A percentile compares a stretch with the other conserved stretches of the same genome.
These are phyloP conservation scores for Eupithecia dodoneata DNA, from an alignment of 2,888 invertebrate species.

Conservation along the genomic window DNA sequence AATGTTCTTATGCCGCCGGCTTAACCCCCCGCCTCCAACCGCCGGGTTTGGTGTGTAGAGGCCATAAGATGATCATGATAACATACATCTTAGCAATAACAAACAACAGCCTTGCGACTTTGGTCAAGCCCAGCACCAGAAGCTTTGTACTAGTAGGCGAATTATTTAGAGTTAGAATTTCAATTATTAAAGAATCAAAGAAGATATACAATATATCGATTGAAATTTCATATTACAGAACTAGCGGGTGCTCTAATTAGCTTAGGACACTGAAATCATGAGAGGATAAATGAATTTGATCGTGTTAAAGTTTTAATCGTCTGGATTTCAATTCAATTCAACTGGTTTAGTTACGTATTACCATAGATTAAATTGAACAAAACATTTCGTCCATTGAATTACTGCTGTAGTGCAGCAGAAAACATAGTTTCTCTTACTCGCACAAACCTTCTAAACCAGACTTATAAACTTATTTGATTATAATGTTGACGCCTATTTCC, in stretches of 20 bases:
- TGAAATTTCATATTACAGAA: neutral
- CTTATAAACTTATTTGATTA: neutral
- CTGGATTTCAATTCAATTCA: neutral
- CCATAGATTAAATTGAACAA: no score
- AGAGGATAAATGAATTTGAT: neutral
- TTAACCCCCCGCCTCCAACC: no score
- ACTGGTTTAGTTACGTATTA: neutral
- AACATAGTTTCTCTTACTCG: neutral
- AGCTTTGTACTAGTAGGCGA: constrained; percentile 32
- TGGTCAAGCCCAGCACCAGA: constrained; percentile 47
- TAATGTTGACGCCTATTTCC: neutral
- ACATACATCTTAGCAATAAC: constrained; percentile 28
- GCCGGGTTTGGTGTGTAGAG: no score
- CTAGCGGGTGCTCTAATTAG: neutral
- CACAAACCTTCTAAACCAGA: neutral
- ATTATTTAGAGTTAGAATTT: neutral
- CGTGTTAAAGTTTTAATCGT: neutral
- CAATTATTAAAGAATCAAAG: neutral
- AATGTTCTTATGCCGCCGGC: no score
- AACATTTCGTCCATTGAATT: no score
- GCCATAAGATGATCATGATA: neutral
- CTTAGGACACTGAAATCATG: neutral
- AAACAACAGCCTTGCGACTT: constrained; percentile 37
- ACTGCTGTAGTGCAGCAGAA: neutral
- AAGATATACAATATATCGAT: neutral